A percentile compares a stretch with the other conserved stretches of the same genome.
phyloP scores from a whole-genome alignment of 2,797 vertebrate genomes.

The Oophaga sylvatica region DNA sequence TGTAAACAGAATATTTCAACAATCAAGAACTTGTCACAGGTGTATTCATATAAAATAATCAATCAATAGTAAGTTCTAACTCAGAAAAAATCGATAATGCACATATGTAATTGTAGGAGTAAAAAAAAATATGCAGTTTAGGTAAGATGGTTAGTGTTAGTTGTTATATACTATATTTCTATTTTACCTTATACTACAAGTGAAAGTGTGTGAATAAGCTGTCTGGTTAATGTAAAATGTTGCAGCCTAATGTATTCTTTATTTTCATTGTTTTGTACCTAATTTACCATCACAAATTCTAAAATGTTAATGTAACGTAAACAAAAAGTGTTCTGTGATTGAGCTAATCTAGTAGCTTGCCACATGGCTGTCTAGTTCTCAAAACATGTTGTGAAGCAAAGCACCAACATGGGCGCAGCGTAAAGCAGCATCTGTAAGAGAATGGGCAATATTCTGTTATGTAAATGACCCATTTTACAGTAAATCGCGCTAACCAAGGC shows the following conservation, averaged over 20 bases:
- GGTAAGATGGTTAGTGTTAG: neutral
- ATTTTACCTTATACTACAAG: neutral
- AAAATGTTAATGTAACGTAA: slow-evolving; percentile 1
- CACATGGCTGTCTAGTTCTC: slow-evolving; percentile 16
- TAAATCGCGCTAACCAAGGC: neutral
- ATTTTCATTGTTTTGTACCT: slow-evolving; percentile 6
- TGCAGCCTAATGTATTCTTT: neutral
- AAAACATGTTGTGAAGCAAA: slow-evolving; percentile 39
- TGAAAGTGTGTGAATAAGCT: neutral
- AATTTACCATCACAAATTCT: neutral
- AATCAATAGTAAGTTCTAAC: neutral
- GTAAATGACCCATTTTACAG: slow-evolving; percentile 25
- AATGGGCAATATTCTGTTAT: slow-evolving; percentile 16
- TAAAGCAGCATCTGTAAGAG: slow-evolving; percentile 49
- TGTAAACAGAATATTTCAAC: neutral
- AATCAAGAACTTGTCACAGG: neutral
- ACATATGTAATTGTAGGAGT: neutral
- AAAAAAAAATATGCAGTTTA: neutral
- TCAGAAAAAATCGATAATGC: neutral
- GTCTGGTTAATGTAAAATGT: neutral
- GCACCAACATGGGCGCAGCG: neutral
- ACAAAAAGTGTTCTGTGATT: slow-evolving; percentile 30
- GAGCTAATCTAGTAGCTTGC: slow-evolving; percentile 14
- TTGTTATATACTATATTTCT: neutral
- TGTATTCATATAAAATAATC: neutral